These are phyloP conservation scores for Zaprionus africanus DNA, from an alignment of 1,140 invertebrate species.

Conservation along the genomic window DNA sequence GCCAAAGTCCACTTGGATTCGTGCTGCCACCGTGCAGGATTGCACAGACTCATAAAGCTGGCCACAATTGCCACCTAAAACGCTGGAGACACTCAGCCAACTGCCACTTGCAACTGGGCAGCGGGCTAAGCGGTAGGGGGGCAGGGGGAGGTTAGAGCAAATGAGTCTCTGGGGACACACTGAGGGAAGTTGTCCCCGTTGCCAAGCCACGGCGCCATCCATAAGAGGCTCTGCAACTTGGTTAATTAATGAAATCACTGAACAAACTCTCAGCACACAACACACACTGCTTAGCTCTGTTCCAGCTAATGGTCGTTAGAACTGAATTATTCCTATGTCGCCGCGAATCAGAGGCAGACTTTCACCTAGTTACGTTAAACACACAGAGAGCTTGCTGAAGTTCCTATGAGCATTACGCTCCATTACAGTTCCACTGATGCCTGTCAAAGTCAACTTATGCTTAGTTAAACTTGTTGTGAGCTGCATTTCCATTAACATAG, in stretches of 20 bases:
- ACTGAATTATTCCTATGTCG: slow-evolving; percentile 28
- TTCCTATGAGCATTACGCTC: neutral
- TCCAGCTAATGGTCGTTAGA: slow-evolving; percentile 38
- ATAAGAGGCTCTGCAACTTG: slow-evolving; percentile 25
- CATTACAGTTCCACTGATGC: neutral
- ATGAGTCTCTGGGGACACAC: slow-evolving; percentile 26
- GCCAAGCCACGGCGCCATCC: neutral
- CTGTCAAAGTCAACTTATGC: neutral
- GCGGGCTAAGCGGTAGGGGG: too few species aligned
- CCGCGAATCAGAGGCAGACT: slow-evolving; percentile 25
- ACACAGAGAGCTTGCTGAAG: neutral
- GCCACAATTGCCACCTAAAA: slow-evolving; percentile 28
- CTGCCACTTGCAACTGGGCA: slow-evolving; percentile 25
- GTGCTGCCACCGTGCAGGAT: slow-evolving; percentile 22
- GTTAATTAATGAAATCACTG: slow-evolving; percentile 44
- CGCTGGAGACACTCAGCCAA: slow-evolving; percentile 10
- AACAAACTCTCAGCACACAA: slow-evolving; percentile 34
- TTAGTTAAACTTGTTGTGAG: neutral
- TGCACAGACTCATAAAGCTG: slow-evolving; percentile 26
- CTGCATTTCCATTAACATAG: neutral
- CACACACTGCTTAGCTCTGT: slow-evolving; percentile 41
- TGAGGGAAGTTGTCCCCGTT: neutral
- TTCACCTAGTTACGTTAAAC: neutral
- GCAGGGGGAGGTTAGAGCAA: neutral
- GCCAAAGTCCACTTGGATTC: slow-evolving; percentile 35